Conservation (phyloP, 2,113 vertebrate genomes). For the Phalacrocorax brasilianus region DNA sequence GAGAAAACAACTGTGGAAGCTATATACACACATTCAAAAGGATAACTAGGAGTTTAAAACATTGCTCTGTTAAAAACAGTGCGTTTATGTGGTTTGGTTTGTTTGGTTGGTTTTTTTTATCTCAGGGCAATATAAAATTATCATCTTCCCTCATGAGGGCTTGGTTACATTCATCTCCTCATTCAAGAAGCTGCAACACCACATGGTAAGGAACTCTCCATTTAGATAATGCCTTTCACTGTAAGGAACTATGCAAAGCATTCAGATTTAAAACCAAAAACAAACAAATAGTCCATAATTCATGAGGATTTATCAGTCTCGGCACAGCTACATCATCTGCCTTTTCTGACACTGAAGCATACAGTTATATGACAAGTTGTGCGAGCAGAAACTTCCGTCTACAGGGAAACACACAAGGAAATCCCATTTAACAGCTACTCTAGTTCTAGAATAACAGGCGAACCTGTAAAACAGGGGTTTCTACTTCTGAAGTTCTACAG, state of each 20-base stretch:
- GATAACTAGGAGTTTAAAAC: neutral
- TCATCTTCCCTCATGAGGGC: neutral
- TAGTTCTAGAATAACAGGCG: neutral
- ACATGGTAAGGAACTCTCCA: neutral
- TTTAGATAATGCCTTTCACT: neutral
- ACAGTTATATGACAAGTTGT: neutral
- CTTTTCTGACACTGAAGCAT: neutral
- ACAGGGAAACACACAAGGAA: neutral
- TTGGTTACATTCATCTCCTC: neutral
- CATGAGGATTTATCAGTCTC: neutral
- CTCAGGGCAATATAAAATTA: neutral
- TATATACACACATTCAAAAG: neutral
- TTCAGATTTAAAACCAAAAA: neutral
- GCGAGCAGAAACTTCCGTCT: neutral
- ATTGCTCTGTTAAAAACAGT: neutral
- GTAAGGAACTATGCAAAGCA: neutral
- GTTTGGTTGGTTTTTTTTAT: neutral
- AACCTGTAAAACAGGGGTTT: neutral
- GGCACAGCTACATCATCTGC: neutral
- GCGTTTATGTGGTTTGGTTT: neutral
- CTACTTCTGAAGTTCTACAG: neutral
- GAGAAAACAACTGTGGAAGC: neutral
- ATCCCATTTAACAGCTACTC: neutral
- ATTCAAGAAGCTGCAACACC: neutral
- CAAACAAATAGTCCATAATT: neutral